Evolutionary conservation across 2,888 invertebrate genomes (phyloP), one percentile per base, ranked within the genome.

Genomic region (Agrotis exclamationis): DNA sequence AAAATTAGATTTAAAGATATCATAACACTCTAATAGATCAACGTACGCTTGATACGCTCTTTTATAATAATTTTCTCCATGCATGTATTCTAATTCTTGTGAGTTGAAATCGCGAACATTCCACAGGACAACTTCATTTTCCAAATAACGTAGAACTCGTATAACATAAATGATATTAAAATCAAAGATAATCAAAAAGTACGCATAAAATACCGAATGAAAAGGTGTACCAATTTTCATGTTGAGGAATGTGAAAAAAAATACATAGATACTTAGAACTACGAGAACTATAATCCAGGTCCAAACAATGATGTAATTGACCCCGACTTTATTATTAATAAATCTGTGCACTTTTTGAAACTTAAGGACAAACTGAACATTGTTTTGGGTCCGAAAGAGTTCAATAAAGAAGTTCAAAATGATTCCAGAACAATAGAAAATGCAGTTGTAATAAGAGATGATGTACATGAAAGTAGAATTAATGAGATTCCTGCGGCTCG

Each of bases 321-420:
- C 54, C 18, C n/a, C 16, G 13, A 24, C 11, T 9, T 63, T 33
- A 7, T 50, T 24, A 6, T 70, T 68, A 5, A 79, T 51, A 9
- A 70, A 48, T 53, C 53, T 73, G 28, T 74, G 67, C 5, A 70
- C 22, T 13, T 63, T 73, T 68, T 80, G 68, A 28, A 76, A 20
- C 14, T 14, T 44, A 24, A 22, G 39, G 6, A 64, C 44, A 24
- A 64, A 64, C 11, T 44, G 24, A 16, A 64, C 14, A 16, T 44
- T 57, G 4, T 16, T 64, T 11, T 44, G n/a, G 13, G 16, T 57
- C 24, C 44, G 14, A 22, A 44, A 58, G 7, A 64, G 20, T 13
- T 44, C 44, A 20, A n/a, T 64, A n/a, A 57, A 24, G 11, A 57
- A 64, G 44, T 64, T 64, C 24, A 64, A n/a, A 16, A 13, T 6